Evolutionary conservation across 2,888 invertebrate genomes (phyloP), one percentile per base, ranked within the genome.

Genomic region (Bursaphelenchus okinawaensis): DNA sequence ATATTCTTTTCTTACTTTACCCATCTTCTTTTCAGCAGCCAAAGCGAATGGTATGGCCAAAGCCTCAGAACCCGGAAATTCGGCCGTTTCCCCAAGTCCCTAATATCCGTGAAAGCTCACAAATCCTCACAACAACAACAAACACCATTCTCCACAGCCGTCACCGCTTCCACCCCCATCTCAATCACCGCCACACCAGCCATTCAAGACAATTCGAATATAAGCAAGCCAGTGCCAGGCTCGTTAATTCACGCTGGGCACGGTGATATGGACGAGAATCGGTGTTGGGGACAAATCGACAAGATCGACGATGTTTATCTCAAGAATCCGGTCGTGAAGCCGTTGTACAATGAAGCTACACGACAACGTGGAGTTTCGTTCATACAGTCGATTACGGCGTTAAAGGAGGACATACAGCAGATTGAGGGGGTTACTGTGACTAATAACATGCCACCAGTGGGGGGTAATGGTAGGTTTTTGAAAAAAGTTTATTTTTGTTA

Each of bases 231-330:
- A 0, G 83, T 91, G 61, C 66, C 67, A 26, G 68, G 80, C 81
- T 90, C 91, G 0, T 89, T 91, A 73, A 90, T 91, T 62, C 92
- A 91, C 78, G 89, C 91, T 0, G 88, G 87, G 0, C 81, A 81
- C 59, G 81, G 79, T 6, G 81, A 81, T 63, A 69, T 71, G 0
- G 52, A 74, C 7, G 77, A 75, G 24, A 68, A 72, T 0, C 64
- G 89, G 74, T 89, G 89, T 7, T 93, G 92, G 92, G 92, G 92
- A 0, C 89, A 89, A 77, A 90, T 91, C 0, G 87, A 88, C 1
- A 87, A 86, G 66, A 90, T 92, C 68, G 91, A 91, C 59, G 67
- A 73, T 23, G 69, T 81, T 51, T 81, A 81, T 52, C 64, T 81
- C 65, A 74, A 72, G 62, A 80, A 81, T 61, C 79, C 81, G 6